Evolutionary conservation across 2,888 invertebrate genomes (phyloP).

Genomic region (Drosophila longiperda): DNA sequence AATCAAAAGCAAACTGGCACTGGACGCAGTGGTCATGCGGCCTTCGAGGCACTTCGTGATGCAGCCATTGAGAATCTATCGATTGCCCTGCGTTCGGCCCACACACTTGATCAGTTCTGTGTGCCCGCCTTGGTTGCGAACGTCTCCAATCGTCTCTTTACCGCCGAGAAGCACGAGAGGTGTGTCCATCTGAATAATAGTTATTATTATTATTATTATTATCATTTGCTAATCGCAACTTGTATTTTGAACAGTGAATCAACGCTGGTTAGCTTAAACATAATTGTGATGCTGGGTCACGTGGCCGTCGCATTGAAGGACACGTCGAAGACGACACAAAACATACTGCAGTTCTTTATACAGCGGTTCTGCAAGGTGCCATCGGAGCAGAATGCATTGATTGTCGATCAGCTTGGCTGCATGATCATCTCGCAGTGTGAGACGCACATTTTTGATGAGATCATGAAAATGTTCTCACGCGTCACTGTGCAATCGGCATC

Average conservation of each 20-base stretch:
- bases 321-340: slow-evolving; percentile 96
- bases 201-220: neutral
- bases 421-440: slow-evolving; percentile 98
- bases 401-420: slow-evolving; percentile 98
- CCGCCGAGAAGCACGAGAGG: slow-evolving; percentile 95
- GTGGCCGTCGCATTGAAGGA: slow-evolving; percentile 97
- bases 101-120: slow-evolving; percentile 95
- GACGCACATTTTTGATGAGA: slow-evolving; percentile 94
- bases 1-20: slow-evolving; percentile 71
- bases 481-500: slow-evolving; percentile 97
- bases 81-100: slow-evolving; percentile 95
- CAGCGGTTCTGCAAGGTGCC: slow-evolving; percentile 97
- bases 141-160: slow-evolving; percentile 97
- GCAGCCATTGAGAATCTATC: slow-evolving; percentile 98
- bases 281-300: slow-evolving; percentile 98
- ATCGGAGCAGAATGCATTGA: slow-evolving; percentile 95
- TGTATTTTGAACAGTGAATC: slow-evolving; percentile 89
- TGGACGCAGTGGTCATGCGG: slow-evolving; percentile 87
- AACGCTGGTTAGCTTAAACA: slow-evolving; percentile 96
- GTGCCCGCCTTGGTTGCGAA: slow-evolving; percentile 98
- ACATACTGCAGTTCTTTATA: slow-evolving; percentile 98
- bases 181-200: slow-evolving; percentile 75
- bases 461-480: slow-evolving; percentile 99
- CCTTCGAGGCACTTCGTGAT: slow-evolving; percentile 96
- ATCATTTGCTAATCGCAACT: neutral